Base-by-base conservation (phyloP, 2,113 vertebrate genomes). In the Tretioscincus oriximinensis region DNA sequence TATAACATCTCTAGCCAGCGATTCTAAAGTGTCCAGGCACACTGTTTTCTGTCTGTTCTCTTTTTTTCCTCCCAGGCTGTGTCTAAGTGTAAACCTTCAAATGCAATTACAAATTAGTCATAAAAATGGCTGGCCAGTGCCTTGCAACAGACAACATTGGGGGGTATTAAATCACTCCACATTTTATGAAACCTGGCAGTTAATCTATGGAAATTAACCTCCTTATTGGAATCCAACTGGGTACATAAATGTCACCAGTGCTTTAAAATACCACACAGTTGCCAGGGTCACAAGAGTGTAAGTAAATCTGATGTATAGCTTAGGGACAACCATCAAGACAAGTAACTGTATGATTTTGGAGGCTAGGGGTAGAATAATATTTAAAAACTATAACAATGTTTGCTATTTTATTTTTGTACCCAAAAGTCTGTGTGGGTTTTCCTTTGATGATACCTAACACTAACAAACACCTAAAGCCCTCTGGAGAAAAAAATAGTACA, bases 131-230 rank as follows among this genome's bases (percentile, higher is more conserved):
- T 54, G 31, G 0, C 0, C 51, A 69, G 66, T 81, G 81, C 90
- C 81, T 84, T 69, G 47, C 16, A 88, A 84, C 84, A 35, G 78
- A 80, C 1, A 0, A n/a, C 9, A 20, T 31, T 49, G 22, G 64
- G 21, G 64, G 81, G 78, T 78, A 90, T 79, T 87, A 61, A 86
- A 83, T 88, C 51, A 47, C 83, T 74, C 85, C 54, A 11, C 77
- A 84, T 1, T 47, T 11, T 83, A 88, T 90, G 89, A 86, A 88
- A 89, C 54, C 47, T 90, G 88, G 86, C 91, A 90, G 92, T 92
- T 92, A 87, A 92, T 93, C 93, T 91, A 83, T 16, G 31, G 80
- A 92, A 90, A 90, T 86, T 88, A 90, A 75, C 88, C 87, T 91
- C 72, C 80, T 88, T 91, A 92, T 85, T 90, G 73, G 83, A 89